Percentiles rank a stretch among this genome's conserved stretches.
Conservation (phyloP, 1,140 invertebrate species). For the Orchestia grillus region DNA sequence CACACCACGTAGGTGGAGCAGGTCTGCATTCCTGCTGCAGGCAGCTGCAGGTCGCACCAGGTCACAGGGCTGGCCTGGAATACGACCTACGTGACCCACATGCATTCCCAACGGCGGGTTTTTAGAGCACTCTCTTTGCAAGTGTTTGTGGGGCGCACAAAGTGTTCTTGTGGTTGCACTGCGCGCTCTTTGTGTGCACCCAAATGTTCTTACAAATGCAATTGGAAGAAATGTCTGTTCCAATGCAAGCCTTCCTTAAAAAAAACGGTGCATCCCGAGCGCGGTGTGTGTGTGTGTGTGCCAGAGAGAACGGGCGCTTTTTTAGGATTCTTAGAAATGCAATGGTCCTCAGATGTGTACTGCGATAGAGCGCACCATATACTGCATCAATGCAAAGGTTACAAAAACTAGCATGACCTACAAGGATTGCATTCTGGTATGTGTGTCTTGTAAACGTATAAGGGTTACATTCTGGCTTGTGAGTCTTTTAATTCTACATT, state of each 20-base stretch:
- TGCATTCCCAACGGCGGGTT: background rate
- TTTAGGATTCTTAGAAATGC: background rate
- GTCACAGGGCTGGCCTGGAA: background rate
- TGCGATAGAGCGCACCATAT: background rate
- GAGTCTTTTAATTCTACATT: no score
- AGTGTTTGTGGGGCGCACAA: background rate
- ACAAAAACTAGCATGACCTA: background rate
- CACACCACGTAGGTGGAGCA: no score
- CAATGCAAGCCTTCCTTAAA: background rate
- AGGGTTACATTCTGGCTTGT: background rate
- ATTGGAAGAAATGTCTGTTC: background rate
- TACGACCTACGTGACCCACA: background rate
- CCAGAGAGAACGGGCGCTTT: background rate
- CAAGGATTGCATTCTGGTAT: background rate
- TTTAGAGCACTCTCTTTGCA: background rate
- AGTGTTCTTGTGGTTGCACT: slow-evolving; percentile 37
- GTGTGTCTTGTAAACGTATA: background rate
- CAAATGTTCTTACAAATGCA: background rate
- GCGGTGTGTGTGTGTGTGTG: background rate
- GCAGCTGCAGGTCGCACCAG: background rate
- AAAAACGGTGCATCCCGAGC: background rate
- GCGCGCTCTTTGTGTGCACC: background rate
- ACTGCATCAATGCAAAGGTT: background rate
- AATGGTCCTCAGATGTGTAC: background rate
- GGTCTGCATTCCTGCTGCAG: background rate